Base-by-base conservation (phyloP, 2,888 invertebrate genomes). In the Drepanosiphum platanoidis region DNA sequence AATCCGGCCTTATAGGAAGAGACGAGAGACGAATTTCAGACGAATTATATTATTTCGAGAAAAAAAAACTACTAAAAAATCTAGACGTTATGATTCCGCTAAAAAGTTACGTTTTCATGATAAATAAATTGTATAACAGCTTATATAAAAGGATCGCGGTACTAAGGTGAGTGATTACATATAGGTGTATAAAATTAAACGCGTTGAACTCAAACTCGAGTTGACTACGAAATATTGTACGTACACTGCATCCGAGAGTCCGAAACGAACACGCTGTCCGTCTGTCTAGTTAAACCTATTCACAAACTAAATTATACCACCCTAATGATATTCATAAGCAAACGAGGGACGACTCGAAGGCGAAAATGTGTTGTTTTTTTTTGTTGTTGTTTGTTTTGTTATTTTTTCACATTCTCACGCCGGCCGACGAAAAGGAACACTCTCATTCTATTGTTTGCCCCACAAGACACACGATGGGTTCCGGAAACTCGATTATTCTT, bases 291-390 rank as follows among this genome's bases (percentile, higher is more conserved):
- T 42, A n/a, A 42, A 64, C 72, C 30, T n/a, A 52, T 52, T 72
- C 72, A 64, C 22, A 18, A 5, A 18, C 34, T 66, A 79, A 64
- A 36, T 36, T 36, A n/a, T 79, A 46, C 18, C 66, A 52, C 74
- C 83, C 83, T 75, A 83, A 83, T 83, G 74, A 82, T 82, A 72
- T 82, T 82, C 72, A 82, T 42, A 42, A 39, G 72, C 9, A 42
- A 72, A 72, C 34, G 74, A 64, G 27, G 36, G 36, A 30, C 68
- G 34, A n/a, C n/a, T n/a, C 32, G 70, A 36, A 84, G 36, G 64
- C 46, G 71, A 61, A 58, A 42, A 75, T 75, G 42, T 83, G 64
- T 74, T 74, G 64, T 34, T 66, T 42, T 34, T 68, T 66, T 68
- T 64, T 42, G 9, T 80, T 39, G 70, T 80, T 70, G 27, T 30